Base-by-base conservation (phyloP, 1,140 invertebrate species). In the Lanistes nyassanus region DNA sequence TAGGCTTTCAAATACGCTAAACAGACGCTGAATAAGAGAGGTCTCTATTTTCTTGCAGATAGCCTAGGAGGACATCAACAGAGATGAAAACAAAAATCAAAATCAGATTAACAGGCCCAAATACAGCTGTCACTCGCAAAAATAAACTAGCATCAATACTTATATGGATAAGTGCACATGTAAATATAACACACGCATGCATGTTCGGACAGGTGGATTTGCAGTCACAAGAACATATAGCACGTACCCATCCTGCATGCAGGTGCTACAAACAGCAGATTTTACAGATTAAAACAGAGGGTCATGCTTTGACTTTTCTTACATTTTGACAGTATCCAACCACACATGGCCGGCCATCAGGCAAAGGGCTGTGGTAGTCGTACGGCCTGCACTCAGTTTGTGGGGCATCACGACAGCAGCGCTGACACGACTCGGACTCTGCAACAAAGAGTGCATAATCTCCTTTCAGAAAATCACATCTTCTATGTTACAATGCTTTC, bases 321-420 rank as follows among this genome's bases (percentile, higher is more conserved):
- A 96, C 95, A 90, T 95, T 94, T 88, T 97, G 96, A 87, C 97
- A 98, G 88, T 97, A 97, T 56, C 97, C 97, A 91, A 97, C 95
- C 84, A 97, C 95, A 87, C 97, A 98, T 2, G 97, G 96, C 4
- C 96, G 97, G 1, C 97, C 97, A 90, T 98, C 95, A 0, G 95
- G 94, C 67, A 98, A 90, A 77, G 95, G 94, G 88, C 96, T 95
- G 5, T 74, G 77, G 23, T 37, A 39, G 36, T 75, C 72, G 19
- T 70, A 70, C 2, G 71, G 74, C 23, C 39, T 58, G 80, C 81
- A 82, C 3, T 53, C 60, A 76, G 67, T 16, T 11, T 31, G 55
- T 21, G 64, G 19, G 29, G 79, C 53, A 47, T 69, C 70, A 76
- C 95, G 92, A 82, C 97, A 98, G 86, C 97, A 98, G 55, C 95